Evolutionary conservation across 2,113 vertebrate species (phyloP), one percentile per base, ranked within the genome.

Genomic region (Macheiramphus alcinus): DNA sequence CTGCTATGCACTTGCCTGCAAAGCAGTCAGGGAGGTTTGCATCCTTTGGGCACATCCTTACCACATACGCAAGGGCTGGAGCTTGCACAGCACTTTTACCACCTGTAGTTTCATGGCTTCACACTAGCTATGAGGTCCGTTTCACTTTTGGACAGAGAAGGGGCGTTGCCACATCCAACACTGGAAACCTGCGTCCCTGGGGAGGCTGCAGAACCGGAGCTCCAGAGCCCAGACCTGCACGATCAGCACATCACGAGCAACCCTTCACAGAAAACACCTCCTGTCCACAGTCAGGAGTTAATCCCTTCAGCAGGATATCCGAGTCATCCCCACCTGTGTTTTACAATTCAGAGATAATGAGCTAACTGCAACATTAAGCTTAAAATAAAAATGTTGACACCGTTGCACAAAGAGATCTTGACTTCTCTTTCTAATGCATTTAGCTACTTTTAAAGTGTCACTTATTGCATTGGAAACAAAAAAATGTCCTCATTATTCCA

Each of bases 1-100:
- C 9, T 68, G 6, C 38, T 3, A 11, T 2, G 17, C 27, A 4
- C 32, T 43, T 42, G 52, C 58, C 71, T 52, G 68, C 68, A 61
- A 15, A 52, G 53, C 75, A 14, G 2, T 0, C 0, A 0, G 78
- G 58, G 56, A 79, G 18, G 12, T 67, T 67, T 71, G 61, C 22
- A 75, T n/a, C 80, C 52, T 20, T 2, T 3, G 13, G 72, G 42
- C 42, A 80, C 31, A 16, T 38, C 52, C 32, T 7, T 13, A 32
- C n/a, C 56, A 25, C 11, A 2, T 1, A 13, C 0, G 1, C 40
- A 50, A 34, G 47, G 53, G 40, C 53, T 61, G 59, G 63, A 76
- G 59, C 32, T 74, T 62, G 11, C 47, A 67, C 20, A 55, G 47
- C 32, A 26, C 53, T 53, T 63, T 47, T 16, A 36, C 34, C 42